These are phyloP conservation scores for Periphyllus acericola DNA, from an alignment of 2,888 invertebrate species.

Conservation along the genomic window DNA sequence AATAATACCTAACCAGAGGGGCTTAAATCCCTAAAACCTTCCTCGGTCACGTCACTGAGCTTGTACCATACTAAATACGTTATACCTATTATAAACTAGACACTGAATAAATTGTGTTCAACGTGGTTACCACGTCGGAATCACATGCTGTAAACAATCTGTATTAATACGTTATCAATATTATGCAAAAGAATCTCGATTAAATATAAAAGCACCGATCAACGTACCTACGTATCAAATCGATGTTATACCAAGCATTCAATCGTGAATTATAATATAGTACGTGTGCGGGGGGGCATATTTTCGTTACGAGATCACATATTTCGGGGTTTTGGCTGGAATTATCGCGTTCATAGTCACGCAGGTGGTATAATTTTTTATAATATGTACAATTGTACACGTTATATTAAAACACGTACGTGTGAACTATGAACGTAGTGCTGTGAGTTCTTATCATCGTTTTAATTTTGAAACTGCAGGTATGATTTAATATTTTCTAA, in stretches of 20 bases:
- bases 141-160: conserved; percentile 12
- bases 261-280: neutral
- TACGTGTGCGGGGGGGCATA: neutral
- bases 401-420: too few species aligned
- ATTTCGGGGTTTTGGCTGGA: neutral
- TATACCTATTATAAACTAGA: neutral
- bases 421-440: neutral
- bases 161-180: conserved; percentile 9
- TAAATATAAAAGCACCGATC: neutral
- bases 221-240: neutral
- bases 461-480: neutral
- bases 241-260: too few species aligned
- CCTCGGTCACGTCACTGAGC: neutral
- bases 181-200: neutral
- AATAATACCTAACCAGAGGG: neutral
- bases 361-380: neutral
- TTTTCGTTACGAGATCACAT: neutral
- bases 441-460: neutral
- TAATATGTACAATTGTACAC: neutral
- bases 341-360: neutral
- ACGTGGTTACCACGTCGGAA: neutral
- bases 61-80: neutral
- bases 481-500: neutral
- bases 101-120: neutral
- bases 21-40: neutral